These are phyloP conservation scores for Heliconius ismenius DNA, from an alignment of 2,888 invertebrate species.

Conservation along the genomic window DNA sequence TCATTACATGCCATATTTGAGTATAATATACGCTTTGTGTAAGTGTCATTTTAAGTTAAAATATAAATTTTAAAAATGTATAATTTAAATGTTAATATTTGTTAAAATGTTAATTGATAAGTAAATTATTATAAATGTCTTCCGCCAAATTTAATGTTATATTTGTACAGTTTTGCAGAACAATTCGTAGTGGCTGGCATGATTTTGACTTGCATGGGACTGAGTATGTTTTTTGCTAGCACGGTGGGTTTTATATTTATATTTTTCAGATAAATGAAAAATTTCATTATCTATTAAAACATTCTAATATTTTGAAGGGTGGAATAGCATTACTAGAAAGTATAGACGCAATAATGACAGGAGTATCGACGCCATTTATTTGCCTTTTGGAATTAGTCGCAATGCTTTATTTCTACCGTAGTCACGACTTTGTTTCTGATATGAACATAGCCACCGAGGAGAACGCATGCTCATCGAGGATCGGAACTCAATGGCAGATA, in stretches of 20 bases:
- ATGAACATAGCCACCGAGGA: conserved; percentile 70
- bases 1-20: conserved; percentile 73
- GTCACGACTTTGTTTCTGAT: conserved; percentile 69
- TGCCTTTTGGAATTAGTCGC: conserved; percentile 62
- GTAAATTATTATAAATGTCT: neutral
- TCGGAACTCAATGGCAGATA: conserved; percentile 62
- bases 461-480: conserved; percentile 61
- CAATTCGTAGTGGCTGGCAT: conserved; percentile 61
- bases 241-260: conserved; percentile 53
- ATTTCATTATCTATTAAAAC: neutral
- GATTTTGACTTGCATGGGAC: conserved; percentile 59
- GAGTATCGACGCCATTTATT: conserved; percentile 58
- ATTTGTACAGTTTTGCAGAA: conserved; percentile 62
- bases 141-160: neutral
- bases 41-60: conserved; percentile 49
- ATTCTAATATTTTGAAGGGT: conserved; percentile 52
- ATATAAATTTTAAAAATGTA: neutral
- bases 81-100: too few relatives aligned
- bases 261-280: neutral
- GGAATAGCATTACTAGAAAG: conserved; percentile 67
- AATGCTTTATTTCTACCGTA: conserved; percentile 65
- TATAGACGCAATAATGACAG: conserved; percentile 62
- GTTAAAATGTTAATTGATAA: too few relatives aligned
- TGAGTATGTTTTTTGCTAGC: conserved; percentile 63
- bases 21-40: conserved; percentile 72